Evolutionary conservation across 2,113 vertebrate genomes (phyloP).

Genomic region (Antechinus stuartii): DNA sequence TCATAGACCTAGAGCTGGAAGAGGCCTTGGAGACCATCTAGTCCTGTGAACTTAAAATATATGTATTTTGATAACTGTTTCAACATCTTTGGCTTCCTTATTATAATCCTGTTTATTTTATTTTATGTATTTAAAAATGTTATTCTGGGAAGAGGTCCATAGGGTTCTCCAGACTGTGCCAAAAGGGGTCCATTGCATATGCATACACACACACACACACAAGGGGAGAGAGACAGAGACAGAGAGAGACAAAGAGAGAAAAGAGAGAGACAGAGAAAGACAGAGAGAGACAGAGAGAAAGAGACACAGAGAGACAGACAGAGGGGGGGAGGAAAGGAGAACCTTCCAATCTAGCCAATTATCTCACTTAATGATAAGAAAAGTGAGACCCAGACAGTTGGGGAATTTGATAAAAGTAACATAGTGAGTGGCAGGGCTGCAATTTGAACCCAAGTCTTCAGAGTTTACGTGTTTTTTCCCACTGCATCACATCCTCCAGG

Average conservation of each 20-base stretch:
- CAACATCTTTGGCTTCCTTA: not conserved
- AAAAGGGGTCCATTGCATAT: not conserved
- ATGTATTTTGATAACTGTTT: conserved; percentile 14
- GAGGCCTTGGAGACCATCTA: not conserved
- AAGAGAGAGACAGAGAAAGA: too few relatives aligned
- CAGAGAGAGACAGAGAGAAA: too few relatives aligned
- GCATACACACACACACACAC: not conserved
- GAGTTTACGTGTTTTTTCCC: not conserved
- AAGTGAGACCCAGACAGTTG: not conserved
- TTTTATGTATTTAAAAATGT: not conserved
- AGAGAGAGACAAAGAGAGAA: too few relatives aligned
- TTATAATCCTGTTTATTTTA: not conserved
- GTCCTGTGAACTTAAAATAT: not conserved
- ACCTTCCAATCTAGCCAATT: not conserved
- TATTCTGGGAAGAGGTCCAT: not conserved
- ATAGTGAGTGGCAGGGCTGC: not conserved
- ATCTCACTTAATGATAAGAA: not conserved
- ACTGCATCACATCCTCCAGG: not conserved
- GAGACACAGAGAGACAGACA: too few relatives aligned
- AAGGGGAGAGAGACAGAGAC: too few relatives aligned
- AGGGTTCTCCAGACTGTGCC: not conserved
- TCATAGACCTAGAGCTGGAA: not conserved
- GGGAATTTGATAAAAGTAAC: not conserved
- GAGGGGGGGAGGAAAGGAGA: too few relatives aligned
- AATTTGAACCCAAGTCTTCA: not conserved